Evolutionary conservation across 2,797 vertebrate genomes (phyloP).

Genomic region (Anniella stebbinsi): DNA sequence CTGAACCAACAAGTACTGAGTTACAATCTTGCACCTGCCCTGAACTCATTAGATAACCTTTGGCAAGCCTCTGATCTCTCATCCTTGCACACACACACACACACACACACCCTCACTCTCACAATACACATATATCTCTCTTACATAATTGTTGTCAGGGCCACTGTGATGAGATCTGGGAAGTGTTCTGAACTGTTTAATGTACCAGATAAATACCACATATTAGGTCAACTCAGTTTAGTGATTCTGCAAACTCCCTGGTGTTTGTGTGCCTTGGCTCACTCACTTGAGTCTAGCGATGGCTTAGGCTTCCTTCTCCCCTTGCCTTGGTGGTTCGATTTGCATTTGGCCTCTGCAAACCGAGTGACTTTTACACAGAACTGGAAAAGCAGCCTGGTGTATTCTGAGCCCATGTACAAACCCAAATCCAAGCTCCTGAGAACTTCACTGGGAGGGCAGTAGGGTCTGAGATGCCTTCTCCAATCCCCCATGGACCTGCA

Average conservation of each 20-base stretch:
- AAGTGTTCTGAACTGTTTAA: too few relatives aligned
- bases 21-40: background rate
- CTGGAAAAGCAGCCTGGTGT: background rate
- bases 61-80: background rate
- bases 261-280: background rate
- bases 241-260: background rate
- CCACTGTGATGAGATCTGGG: background rate
- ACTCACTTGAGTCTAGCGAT: background rate
- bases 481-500: too few relatives aligned
- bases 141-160: background rate
- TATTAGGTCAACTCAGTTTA: background rate
- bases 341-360: background rate
- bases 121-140: too few relatives aligned
- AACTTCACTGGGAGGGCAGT: too few relatives aligned
- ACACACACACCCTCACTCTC: too few relatives aligned
- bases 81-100: background rate
- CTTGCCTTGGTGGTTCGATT: too few relatives aligned
- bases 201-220: background rate
- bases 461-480: too few relatives aligned
- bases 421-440: background rate
- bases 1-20: background rate
- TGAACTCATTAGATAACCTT: background rate
- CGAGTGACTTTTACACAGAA: background rate
- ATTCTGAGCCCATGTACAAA: background rate
- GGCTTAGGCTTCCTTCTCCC: background rate